Evolutionary conservation across 1,140 invertebrate genomes (phyloP).

Genomic region (Brachionus rotundiformis): DNA sequence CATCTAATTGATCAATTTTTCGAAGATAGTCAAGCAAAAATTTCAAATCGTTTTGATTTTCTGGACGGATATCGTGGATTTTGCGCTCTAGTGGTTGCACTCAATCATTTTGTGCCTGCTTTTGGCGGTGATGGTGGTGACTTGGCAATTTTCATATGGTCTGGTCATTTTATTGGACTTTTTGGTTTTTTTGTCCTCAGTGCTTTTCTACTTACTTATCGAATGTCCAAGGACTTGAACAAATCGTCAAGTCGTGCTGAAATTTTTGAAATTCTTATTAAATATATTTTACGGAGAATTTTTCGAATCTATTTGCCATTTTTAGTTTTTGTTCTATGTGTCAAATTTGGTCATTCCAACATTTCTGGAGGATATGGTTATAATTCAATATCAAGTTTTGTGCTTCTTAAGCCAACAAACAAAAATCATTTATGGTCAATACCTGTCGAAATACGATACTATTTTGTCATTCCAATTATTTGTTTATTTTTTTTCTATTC

Average conservation of each 20-base stretch:
- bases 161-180: constrained; percentile 5
- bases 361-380: not conserved
- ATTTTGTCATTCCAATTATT: constrained; percentile 2
- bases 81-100: constrained; percentile 6
- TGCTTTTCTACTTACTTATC: constrained; percentile 20
- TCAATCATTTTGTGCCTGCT: not conserved
- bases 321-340: not conserved
- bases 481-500: not conserved
- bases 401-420: not conserved
- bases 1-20: not conserved
- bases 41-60: not conserved
- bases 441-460: constrained; percentile 9
- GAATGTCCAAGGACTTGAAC: constrained; percentile 14
- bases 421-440: constrained; percentile 25
- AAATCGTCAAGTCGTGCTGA: not conserved
- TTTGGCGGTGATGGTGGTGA: not conserved
- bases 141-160: not conserved
- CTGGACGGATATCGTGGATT: constrained; percentile 17
- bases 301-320: constrained; percentile 19
- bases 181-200: constrained; percentile 37
- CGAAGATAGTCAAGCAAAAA: constrained; percentile 13
- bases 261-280: not conserved
- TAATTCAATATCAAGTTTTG: not conserved
- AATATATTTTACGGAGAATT: constrained; percentile 26
- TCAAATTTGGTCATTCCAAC: not conserved